Conservation (phyloP, 2,888 invertebrate species). For the Leptinotarsa peninsularis region DNA sequence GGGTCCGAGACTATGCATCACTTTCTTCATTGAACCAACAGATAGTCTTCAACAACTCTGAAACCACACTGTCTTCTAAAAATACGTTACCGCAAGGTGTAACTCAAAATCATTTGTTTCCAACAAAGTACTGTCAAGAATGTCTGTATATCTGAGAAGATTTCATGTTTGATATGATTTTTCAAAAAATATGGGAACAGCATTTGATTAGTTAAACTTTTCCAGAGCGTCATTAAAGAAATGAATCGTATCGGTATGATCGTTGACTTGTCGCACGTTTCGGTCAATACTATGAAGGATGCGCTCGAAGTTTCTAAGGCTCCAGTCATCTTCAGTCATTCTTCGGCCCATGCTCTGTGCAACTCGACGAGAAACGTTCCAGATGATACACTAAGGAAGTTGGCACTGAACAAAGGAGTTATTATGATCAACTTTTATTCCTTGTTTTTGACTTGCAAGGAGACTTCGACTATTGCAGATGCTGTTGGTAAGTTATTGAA, state of each 20-base stretch:
- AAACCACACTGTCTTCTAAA: too few species aligned
- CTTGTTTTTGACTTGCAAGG: conserved; percentile 80
- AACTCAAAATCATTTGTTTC: too few species aligned
- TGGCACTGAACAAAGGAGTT: conserved; percentile 83
- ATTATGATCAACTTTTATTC: conserved; percentile 91
- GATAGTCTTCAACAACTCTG: too few species aligned
- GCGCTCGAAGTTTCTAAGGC: conserved; percentile 81
- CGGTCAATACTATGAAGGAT: conserved; percentile 83
- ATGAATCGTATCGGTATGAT: conserved; percentile 93
- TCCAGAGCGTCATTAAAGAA: conserved; percentile 82
- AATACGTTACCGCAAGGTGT: too few species aligned
- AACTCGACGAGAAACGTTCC: conserved; percentile 86
- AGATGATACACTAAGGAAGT: conserved; percentile 78
- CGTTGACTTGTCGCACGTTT: conserved; percentile 86
- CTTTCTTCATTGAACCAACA: too few species aligned
- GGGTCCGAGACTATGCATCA: too few species aligned
- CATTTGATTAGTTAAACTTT: conserved; percentile 39
- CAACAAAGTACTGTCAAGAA: too few species aligned
- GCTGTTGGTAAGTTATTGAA: conserved; percentile 76
- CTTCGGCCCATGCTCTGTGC: conserved; percentile 84
- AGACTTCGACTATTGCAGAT: conserved; percentile 81
- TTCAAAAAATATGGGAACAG: too few species aligned
- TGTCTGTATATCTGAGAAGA: too few species aligned
- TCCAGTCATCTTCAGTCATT: conserved; percentile 89
- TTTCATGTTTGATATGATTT: too few species aligned